phyloP scores from a whole-genome alignment of 2,888 invertebrate species.

The Rutpela maculata region DNA sequence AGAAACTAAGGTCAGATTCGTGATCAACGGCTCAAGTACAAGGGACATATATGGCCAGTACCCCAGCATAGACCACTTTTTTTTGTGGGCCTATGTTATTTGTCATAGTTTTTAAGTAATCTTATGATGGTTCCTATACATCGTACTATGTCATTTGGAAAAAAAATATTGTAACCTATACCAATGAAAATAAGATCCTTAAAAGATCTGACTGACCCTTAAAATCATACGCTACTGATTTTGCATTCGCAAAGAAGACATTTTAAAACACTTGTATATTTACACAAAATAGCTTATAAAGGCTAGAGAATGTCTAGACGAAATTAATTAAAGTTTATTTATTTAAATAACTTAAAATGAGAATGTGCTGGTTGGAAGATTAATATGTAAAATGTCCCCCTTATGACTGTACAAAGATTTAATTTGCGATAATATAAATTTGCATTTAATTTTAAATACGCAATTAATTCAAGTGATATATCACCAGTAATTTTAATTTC shows the following conservation, averaged over 20 bases:
- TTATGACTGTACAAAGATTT: not conserved
- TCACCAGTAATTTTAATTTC: not conserved
- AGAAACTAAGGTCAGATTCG: no score
- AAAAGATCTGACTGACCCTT: no score
- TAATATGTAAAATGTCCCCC: not conserved
- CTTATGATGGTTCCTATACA: no score
- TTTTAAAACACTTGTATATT: not conserved
- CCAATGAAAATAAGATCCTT: no score
- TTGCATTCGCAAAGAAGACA: not conserved
- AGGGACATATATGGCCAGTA: no score
- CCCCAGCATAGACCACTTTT: no score
- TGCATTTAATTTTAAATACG: not conserved
- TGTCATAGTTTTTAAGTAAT: no score
- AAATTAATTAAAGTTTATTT: not conserved
- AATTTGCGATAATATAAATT: not conserved
- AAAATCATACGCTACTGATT: not conserved
- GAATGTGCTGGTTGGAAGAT: not conserved
- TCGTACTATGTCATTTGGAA: no score
- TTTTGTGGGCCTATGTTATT: no score
- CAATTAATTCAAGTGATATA: not conserved
- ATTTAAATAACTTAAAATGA: not conserved
- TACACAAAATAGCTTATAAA: not conserved
- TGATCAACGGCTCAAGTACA: no score
- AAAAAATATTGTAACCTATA: no score
- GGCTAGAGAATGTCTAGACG: not conserved